phyloP scores from a whole-genome alignment of 2,113 vertebrate species.

The Ciconia maguari region DNA sequence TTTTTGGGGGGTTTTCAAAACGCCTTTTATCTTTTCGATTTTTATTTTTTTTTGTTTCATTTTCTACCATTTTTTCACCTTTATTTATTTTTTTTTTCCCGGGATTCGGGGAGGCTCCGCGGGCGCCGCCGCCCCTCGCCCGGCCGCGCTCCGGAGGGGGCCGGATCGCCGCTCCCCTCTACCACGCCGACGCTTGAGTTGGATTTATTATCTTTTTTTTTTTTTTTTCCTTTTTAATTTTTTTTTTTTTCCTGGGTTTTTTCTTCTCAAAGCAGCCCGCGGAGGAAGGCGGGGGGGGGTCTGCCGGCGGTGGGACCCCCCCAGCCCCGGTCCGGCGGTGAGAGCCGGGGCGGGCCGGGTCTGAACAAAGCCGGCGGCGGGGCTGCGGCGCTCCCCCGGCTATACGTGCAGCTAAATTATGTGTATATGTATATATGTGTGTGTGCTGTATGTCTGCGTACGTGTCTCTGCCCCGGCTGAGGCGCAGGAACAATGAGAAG shows the following conservation, averaged over 20 bases:
- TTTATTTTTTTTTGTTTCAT: too few relatives aligned
- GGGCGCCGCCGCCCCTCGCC: background rate
- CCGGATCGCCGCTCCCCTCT: background rate
- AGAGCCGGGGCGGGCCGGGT: background rate
- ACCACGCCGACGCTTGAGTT: background rate
- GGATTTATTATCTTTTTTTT: background rate
- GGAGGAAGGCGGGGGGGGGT: background rate
- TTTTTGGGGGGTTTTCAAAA: too few relatives aligned
- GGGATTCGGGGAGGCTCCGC: background rate
- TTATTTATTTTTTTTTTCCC: background rate
- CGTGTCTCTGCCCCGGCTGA: background rate
- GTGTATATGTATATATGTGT: background rate
- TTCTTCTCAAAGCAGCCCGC: background rate
- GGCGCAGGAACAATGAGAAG: background rate
- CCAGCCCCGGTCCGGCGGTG: too few relatives aligned
- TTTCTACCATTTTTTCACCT: too few relatives aligned
- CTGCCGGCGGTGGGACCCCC: background rate
- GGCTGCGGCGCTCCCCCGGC: background rate
- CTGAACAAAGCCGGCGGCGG: background rate
- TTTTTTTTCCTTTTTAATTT: background rate
- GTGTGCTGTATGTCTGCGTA: accelerated
- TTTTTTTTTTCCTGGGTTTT: background rate
- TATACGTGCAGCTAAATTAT: background rate
- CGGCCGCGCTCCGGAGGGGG: background rate
- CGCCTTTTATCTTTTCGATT: background rate